These are phyloP conservation scores for Spodoptera picta DNA, from an alignment of 2,888 invertebrate genomes.

Conservation along the genomic window DNA sequence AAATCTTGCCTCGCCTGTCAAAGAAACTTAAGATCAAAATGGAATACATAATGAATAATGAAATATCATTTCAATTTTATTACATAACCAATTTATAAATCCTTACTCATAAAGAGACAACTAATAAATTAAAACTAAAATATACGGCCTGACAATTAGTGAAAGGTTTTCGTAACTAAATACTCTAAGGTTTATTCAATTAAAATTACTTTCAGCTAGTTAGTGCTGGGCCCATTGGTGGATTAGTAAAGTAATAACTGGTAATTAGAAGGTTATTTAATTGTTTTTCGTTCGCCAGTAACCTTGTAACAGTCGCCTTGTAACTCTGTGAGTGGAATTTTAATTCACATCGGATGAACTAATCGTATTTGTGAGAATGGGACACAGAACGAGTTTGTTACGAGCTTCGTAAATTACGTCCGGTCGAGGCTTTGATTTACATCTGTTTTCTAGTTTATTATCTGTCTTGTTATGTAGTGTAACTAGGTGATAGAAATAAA, in stretches of 20 bases:
- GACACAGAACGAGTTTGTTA: too few relatives aligned
- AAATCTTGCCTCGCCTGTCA: too few relatives aligned
- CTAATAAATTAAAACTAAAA: conserved; percentile 18
- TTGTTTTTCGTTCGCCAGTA: conserved; percentile 11
- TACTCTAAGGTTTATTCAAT: conserved; percentile 20
- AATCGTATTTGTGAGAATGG: too few relatives aligned
- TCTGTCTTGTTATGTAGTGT: too few relatives aligned
- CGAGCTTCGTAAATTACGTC: too few relatives aligned
- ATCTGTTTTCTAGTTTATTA: too few relatives aligned
- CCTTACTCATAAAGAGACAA: not conserved
- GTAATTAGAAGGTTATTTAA: conserved; percentile 4
- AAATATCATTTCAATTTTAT: too few relatives aligned
- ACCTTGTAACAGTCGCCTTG: not conserved
- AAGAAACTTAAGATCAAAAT: too few relatives aligned
- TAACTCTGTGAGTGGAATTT: conserved; percentile 20
- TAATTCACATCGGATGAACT: not conserved
- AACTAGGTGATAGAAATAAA: too few relatives aligned
- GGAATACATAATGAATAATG: too few relatives aligned
- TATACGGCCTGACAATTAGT: conserved; percentile 7
- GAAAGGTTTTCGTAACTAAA: conserved; percentile 16
- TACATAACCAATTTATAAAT: too few relatives aligned
- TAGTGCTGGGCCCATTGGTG: not conserved
- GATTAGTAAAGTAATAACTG: conserved; percentile 10
- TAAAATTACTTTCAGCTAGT: conserved; percentile 15
- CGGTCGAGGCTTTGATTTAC: too few relatives aligned